Base-by-base conservation (phyloP, 1,140 invertebrate species). In the Pseudomyrmex pallidus region DNA sequence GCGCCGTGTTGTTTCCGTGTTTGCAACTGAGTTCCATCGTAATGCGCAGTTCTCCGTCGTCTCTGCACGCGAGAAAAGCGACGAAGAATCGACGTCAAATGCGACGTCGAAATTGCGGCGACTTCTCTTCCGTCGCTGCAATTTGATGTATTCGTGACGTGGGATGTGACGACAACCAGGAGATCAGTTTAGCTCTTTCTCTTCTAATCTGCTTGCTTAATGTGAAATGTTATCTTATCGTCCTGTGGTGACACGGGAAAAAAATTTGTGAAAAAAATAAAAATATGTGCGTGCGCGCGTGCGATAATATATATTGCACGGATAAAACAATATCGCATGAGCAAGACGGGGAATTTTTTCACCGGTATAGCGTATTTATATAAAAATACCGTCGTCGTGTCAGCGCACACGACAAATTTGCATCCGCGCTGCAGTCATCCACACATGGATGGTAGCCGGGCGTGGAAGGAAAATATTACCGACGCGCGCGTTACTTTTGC, bases 341-440 rank as follows among this genome's bases (percentile, higher is more conserved):
- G 35, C 35, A 35, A 35, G 35, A 35, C 35, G 35, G 5, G 35
- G 0, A 35, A 35, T 35, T 35, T 35, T 35, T 35, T 35, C 35
- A 35, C 35, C 35, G 5, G 35, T 35, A 35, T 56, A 56, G 25
- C 56, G 17, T 67, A 77, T 77, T 77, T 68, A 48, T 77, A 25
- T 46, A 77, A 35, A 78, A 86, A 70, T 72, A 85, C 44, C 13
- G 13, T 10, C 44, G 9, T 57, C 22, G 15, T 72, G 20, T n/a
- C 74, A 35, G 52, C 44, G 22, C 72, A 50, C 59, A 63, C 85
- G 25, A 85, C 57, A 72, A 84, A 87, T 87, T 88, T 87, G 70
- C 80, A 87, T 87, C 59, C 72, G 12, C 22, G 56, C 67, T 57
- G 44, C 82, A 25, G 54, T 70, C 50, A 74, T 64, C 57, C 10